Evolutionary conservation across 2,797 vertebrate species (phyloP), one percentile per base, ranked within the genome.

Genomic region (Alectoris magna): DNA sequence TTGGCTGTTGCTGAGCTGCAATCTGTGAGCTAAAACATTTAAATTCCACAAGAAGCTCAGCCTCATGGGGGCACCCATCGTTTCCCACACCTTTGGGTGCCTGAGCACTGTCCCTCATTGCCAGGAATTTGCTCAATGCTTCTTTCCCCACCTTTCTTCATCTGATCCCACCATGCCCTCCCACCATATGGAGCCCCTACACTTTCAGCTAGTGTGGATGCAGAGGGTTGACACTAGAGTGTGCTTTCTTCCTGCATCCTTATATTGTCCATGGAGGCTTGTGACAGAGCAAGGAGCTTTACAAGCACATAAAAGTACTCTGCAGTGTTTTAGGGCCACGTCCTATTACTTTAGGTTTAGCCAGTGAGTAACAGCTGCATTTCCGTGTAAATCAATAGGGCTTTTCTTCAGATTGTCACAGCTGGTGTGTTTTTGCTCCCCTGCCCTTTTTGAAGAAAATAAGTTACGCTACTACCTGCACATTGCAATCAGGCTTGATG

Each of bases 41-140:
- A 26, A 49, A 8, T 4, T 14, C 2, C 17, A 17, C 1, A 15
- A 56, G 16, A 24, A 36, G n/a, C 12, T 18, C 24, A 26, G n/a
- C 9, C 23, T 10, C 11, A 12, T 0, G 2, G 48, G 21, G 10
- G 15, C 0, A 1, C 6, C 31, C 27, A 3, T 68, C 1, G 2
- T 17, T 60, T 53, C 22, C 51, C 68, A 15, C 6, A 16, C 11
- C 12, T 55, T 39, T 0, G 2, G 43, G 60, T 3, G 13, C 46
- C 29, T 3, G 3, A 34, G 63, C 0, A 0, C 41, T 14, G 12
- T 14, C 29, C 24, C 39, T 43, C 8, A 7, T 43, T 43, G 19
- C 39, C 3, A 2, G 1, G 5, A 53, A 19, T 15, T 62, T 4
- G 5, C 56, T 22, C 2, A 3, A 8, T 4, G 31, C 2, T 53